Conservation (phyloP, 2,888 invertebrate species). For the Gandaritis pyraliata region DNA sequence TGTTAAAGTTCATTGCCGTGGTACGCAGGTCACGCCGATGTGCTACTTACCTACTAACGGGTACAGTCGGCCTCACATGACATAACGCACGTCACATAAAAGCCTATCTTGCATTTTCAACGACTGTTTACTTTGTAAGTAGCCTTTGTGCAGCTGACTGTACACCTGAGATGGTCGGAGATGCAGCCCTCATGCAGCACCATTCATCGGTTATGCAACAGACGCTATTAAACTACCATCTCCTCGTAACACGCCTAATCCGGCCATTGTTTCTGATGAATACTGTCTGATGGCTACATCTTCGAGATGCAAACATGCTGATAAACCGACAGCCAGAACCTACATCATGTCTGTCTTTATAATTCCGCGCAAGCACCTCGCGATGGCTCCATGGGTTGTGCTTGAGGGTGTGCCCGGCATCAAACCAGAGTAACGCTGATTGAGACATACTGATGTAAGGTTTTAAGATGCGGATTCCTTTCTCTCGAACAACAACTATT, state of each 20-base stretch:
- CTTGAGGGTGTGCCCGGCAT: no score
- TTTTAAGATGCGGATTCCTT: no score
- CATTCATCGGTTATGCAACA: slow-evolving; percentile 15
- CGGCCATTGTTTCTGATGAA: slow-evolving; percentile 11
- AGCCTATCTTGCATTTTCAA: no score
- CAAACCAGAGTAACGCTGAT: no score
- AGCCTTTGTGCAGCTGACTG: slow-evolving; percentile 1
- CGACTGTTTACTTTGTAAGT: background rate
- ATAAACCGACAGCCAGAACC: background rate
- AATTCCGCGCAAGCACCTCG: no score
- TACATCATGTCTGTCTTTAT: no score
- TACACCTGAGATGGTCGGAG: slow-evolving; percentile 3
- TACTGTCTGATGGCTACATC: slow-evolving; percentile 9
- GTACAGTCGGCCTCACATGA: slow-evolving; percentile 13
- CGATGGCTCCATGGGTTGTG: no score
- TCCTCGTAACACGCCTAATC: background rate
- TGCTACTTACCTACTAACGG: slow-evolving; percentile 6
- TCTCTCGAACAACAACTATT: no score
- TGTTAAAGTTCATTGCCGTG: slow-evolving; percentile 22
- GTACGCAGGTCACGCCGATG: slow-evolving; percentile 3
- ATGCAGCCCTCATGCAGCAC: slow-evolving; percentile 5
- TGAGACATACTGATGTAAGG: no score
- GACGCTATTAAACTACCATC: background rate
- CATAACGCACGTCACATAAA: background rate
- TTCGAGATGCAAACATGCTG: background rate